A percentile compares a stretch with the other conserved stretches of the same genome.
Conservation (phyloP, 2,797 vertebrate genomes). For the Enteromius anoplus region DNA sequence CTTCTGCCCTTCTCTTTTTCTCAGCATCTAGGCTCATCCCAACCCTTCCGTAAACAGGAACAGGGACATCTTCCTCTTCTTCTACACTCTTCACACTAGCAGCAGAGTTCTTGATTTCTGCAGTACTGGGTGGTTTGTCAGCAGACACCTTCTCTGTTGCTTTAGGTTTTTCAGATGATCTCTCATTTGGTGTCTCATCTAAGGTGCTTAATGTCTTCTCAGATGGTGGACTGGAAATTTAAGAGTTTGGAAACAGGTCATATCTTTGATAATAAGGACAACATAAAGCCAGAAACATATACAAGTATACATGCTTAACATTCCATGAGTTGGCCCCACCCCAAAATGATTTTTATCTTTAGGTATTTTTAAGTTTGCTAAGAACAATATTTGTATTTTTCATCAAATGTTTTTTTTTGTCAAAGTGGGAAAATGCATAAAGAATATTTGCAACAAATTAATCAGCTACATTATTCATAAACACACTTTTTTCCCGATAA, state of each 20-base stretch:
- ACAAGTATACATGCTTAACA: not conserved
- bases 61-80: slow-evolving; percentile 53
- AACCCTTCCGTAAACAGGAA: slow-evolving; percentile 53
- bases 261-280: not conserved
- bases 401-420: not conserved
- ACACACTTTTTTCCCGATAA: not conserved
- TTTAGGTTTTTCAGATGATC: slow-evolving; percentile 7
- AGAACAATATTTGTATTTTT: not conserved
- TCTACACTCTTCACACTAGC: slow-evolving; percentile 48
- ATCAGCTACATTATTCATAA: not conserved
- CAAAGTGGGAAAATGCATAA: not conserved
- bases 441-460: not conserved
- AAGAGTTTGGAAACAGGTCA: slow-evolving; percentile 33
- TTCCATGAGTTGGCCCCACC: not conserved
- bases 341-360: not conserved
- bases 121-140: not conserved
- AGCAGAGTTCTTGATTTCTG: slow-evolving; percentile 6
- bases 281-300: not conserved
- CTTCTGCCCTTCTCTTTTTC: slow-evolving; percentile 12
- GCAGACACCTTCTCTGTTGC: not conserved
- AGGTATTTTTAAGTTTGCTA: not conserved
- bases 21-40: slow-evolving; percentile 8
- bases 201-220: slow-evolving; percentile 22
- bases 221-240: slow-evolving; percentile 24
- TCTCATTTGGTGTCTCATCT: slow-evolving; percentile 38